These are phyloP conservation scores for Dynastes tityus DNA, from an alignment of 2,888 invertebrate species.

Conservation along the genomic window DNA sequence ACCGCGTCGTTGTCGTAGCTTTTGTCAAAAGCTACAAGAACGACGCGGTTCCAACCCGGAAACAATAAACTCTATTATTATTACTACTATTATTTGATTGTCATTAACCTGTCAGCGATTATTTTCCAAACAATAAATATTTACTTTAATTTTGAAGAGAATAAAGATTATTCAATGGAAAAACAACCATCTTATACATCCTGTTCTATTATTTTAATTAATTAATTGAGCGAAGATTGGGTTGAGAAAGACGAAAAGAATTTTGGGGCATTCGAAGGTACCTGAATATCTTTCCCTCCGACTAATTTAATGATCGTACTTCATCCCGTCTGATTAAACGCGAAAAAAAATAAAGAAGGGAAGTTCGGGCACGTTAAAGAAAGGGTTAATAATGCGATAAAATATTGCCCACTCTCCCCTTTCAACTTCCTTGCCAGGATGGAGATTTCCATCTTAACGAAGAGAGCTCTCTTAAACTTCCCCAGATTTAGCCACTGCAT, in stretches of 20 bases:
- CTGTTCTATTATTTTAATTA: background rate
- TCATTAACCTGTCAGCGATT: too few relatives aligned
- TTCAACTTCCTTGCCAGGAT: background rate
- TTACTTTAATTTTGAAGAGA: too few relatives aligned
- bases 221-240: background rate
- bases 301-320: slow-evolving; percentile 1
- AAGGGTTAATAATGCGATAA: background rate
- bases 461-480: background rate
- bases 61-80: too few relatives aligned
- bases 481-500: background rate
- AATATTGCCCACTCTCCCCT: background rate
- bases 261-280: background rate
- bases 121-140: too few relatives aligned
- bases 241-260: background rate
- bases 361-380: background rate
- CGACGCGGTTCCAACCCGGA: too few relatives aligned
- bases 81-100: too few relatives aligned
- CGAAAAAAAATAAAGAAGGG: background rate
- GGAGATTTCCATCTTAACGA: background rate
- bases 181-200: too few relatives aligned
- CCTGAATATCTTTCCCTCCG: background rate
- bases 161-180: too few relatives aligned
- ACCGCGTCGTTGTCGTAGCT: too few relatives aligned
- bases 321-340: background rate
- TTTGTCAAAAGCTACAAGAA: too few relatives aligned